phyloP scores from a whole-genome alignment of 2,113 vertebrate species.

The Nyctereutes procyonoides region DNA sequence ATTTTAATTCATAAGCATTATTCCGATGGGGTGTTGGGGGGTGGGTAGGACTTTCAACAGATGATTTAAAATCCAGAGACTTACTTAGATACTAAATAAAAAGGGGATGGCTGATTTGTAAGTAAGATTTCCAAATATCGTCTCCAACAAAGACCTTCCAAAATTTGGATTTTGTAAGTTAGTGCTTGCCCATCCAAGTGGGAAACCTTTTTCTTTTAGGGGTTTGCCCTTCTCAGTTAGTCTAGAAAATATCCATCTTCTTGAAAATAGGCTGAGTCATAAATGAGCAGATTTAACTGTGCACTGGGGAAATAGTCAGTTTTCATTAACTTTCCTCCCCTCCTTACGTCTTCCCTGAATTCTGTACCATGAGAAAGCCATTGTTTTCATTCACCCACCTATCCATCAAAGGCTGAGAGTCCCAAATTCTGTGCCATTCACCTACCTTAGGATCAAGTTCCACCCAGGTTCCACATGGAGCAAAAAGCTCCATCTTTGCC shows the following conservation, averaged over 20 bases:
- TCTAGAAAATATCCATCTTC: background rate
- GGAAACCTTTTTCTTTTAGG: background rate
- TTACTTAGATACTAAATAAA: constrained; percentile 51
- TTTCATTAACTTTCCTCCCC: background rate
- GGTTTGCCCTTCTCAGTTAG: no score
- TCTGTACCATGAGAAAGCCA: background rate
- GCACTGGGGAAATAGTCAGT: no score
- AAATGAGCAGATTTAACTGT: background rate
- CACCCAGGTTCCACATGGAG: fast-evolving
- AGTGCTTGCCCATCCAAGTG: no score
- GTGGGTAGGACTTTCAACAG: background rate
- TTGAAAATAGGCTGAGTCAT: background rate
- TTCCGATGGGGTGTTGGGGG: background rate
- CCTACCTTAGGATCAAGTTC: fast-evolving
- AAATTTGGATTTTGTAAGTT: background rate
- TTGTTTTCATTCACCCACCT: background rate
- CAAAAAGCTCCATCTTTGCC: fast-evolving
- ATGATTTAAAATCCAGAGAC: constrained; percentile 72
- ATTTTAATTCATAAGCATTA: constrained; percentile 73
- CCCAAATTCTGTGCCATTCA: background rate
- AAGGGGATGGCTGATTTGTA: constrained; percentile 34
- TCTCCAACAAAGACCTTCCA: background rate
- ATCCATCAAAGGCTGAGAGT: background rate
- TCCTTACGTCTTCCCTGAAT: background rate
- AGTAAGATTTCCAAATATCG: background rate